Base-by-base conservation (phyloP, 2,113 vertebrate genomes). In the Corynorhinus townsendii region DNA sequence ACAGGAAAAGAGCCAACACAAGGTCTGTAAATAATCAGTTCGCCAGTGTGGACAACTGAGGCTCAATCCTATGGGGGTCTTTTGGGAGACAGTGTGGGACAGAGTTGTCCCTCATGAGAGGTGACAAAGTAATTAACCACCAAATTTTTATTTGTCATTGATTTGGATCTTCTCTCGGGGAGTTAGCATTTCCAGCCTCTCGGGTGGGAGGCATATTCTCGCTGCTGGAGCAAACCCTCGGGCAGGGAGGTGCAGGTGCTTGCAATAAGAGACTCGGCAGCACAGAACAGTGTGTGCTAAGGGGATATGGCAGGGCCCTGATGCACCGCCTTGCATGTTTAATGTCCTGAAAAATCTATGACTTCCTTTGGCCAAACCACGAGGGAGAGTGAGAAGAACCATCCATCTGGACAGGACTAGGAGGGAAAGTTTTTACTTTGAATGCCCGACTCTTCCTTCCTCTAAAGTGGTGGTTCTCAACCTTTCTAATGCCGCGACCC, bases 221-320 rank as follows among this genome's bases (percentile, higher is more conserved):
- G n/a, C 30, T 6, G 40, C 38, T 83, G 54, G 64, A 90, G 54
- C 56, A 90, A 95, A 56, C 72, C 92, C 62, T 93, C 35, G 3
- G 86, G 86, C 83, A 84, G 43, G 62, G 77, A 94, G 89, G 89
- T 96, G 85, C 95, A 97, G 95, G 93, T 96, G 91, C 80, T 49
- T 28, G 73, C 92, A 91, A 72, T 95, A 97, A 95, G 52, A 95
- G 73, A 64, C 90, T 86, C 89, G 5, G 87, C 56, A 88, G 52
- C 66, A n/a, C 40, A 59, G 54, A 86, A 91, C 64, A 73, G 62
- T 12, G 54, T 79, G 56, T 56, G 1, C 88, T 69, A 35, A 84
- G 77, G 75, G 85, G 20, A 89, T 30, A 52, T 19, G 35, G 62
- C 33, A 90, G 91, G 45, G 38, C n/a, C 72, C 30, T 15, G 54